Conservation (phyloP, 2,113 vertebrate species). For the Anser brachyrhynchus region DNA sequence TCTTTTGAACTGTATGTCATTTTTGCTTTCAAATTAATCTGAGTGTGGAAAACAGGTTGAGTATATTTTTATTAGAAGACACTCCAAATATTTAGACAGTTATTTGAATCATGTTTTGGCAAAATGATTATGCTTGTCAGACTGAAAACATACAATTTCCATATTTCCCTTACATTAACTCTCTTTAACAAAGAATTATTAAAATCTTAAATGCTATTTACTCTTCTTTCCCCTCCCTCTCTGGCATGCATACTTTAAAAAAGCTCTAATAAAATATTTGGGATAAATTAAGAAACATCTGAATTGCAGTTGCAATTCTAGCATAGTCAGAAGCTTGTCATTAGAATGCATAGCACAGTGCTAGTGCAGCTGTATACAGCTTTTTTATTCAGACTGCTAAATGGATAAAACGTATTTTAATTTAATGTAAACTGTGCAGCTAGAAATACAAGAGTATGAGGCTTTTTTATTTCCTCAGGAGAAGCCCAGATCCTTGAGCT, state of each 20-base stretch:
- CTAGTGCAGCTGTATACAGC: conserved; percentile 78
- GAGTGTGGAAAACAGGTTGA: conserved; percentile 70
- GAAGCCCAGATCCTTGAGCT: conserved; percentile 62
- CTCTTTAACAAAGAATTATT: conserved; percentile 77
- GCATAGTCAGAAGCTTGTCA: conserved; percentile 76
- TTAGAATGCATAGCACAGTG: conserved; percentile 77
- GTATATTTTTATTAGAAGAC: conserved; percentile 72
- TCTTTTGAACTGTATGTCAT: conserved; percentile 78
- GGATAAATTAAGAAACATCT: conserved; percentile 77
- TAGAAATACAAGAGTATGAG: conserved; percentile 50
- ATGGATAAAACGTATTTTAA: conserved; percentile 79
- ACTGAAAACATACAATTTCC: conserved; percentile 79
- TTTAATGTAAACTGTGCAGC: conserved; percentile 74
- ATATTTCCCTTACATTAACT: conserved; percentile 74
- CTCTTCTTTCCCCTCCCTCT: conserved; percentile 60
- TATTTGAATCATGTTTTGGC: conserved; percentile 78
- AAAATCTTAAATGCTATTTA: conserved; percentile 81
- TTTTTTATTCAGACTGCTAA: conserved; percentile 80
- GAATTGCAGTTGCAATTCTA: conserved; percentile 76
- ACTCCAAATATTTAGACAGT: conserved; percentile 81
- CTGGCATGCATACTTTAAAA: conserved; percentile 45
- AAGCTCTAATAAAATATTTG: conserved; percentile 72
- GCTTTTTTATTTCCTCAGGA: conserved; percentile 58
- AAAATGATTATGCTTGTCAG: conserved; percentile 76
- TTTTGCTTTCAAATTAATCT: conserved; percentile 77